Evolutionary conservation across 2,888 invertebrate species (phyloP).

Genomic region (Drosophila suboccidentalis): DNA sequence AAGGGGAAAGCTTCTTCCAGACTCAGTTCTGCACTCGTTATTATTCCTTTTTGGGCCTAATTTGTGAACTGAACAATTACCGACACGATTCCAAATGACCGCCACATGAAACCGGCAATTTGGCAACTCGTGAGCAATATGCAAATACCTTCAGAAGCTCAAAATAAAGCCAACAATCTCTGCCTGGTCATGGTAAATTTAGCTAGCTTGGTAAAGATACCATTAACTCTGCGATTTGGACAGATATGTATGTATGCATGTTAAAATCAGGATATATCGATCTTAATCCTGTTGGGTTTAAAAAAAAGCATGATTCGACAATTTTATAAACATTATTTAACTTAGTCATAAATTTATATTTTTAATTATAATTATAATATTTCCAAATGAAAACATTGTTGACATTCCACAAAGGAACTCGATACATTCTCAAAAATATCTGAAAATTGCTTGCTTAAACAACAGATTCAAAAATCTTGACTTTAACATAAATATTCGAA

Average conservation of each 20-base stretch:
- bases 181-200: neutral
- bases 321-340: no score
- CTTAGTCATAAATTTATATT: no score
- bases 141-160: slow-evolving; percentile 51
- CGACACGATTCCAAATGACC: slow-evolving; percentile 68
- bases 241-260: neutral
- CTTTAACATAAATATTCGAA: no score
- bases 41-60: slow-evolving; percentile 44
- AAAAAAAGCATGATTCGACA: no score
- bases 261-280: no score
- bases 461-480: no score
- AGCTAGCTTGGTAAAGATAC: slow-evolving; percentile 12
- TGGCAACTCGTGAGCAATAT: slow-evolving; percentile 59
- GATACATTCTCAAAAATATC: no score
- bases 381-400: no score
- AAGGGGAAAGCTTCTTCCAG: slow-evolving; percentile 58
- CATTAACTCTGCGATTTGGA: neutral
- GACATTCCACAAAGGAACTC: no score
- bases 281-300: no score
- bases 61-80: slow-evolving; percentile 62
- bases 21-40: slow-evolving; percentile 22
- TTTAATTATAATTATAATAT: no score
- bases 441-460: no score
- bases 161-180: slow-evolving; percentile 34
- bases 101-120: slow-evolving; percentile 50